Base-by-base conservation (phyloP, 2,113 vertebrate genomes). In the Scatophagus argus region DNA sequence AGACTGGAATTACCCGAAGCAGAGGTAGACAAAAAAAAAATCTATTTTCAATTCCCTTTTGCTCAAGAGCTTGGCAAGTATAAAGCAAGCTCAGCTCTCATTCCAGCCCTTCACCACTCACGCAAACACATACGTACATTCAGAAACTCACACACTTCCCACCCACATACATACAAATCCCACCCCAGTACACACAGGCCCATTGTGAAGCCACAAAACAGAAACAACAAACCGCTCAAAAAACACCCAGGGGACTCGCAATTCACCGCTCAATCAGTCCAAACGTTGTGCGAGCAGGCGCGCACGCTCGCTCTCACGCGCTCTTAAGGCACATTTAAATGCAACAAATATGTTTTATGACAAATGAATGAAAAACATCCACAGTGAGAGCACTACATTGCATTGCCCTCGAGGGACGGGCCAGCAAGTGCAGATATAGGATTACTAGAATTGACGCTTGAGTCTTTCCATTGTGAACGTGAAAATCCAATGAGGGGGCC, bases 181-280 rank as follows among this genome's bases (percentile, higher is more conserved):
- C 89, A 92, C 91, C 90, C 81, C 87, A 72, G 25, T 88, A 21
- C 77, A 83, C 82, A 85, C 16, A 0, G 79, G 74, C 79, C 68
- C 82, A 85, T 91, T 91, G 85, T 91, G 83, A 60, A 86, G 62
- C 75, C 84, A 81, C 89, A 87, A 89, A 89, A 90, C 88, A 89
- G 88, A 89, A 91, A 92, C 86, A 91, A 90, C 89, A 82, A 87
- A 77, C 69, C 23, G n/a, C 75, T 88, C 72, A 70, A 90, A 90
- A 93, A 91, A 89, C 88, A 91, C 93, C 92, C 93, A 85, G 69
- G 93, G 92, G 93, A 94, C 76, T 61, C 63, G 31, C 89, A 87
- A 89, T 93, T 92, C 87, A 91, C 84, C 21, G 74, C 90, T 92
- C 92, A 93, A 90, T 95, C 90, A 93, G 92, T 91, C 90, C 29